Conservation (phyloP, 2,797 vertebrate genomes). For the Amphiprion clarkii region DNA sequence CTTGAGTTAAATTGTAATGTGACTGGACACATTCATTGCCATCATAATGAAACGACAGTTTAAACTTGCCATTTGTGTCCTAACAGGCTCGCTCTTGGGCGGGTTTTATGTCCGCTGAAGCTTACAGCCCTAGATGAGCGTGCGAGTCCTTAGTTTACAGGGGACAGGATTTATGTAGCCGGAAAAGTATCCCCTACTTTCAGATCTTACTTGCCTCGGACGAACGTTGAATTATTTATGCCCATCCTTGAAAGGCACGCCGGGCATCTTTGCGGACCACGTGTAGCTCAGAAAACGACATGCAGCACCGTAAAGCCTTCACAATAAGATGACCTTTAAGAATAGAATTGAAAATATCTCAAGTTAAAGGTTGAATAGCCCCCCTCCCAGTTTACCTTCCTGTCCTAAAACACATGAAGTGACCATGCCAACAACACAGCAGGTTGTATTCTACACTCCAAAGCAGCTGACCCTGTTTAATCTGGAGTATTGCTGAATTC, state of each 20-base stretch:
- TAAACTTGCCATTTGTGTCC: neutral
- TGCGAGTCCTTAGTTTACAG: neutral
- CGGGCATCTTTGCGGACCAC: conserved; percentile 39
- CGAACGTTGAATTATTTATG: conserved; percentile 73
- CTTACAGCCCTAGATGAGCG: neutral
- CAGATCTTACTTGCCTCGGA: conserved; percentile 39
- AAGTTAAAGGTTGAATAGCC: conserved; percentile 33
- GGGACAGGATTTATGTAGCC: conserved; percentile 12
- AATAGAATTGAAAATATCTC: conserved; percentile 18
- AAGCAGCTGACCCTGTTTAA: conserved; percentile 17
- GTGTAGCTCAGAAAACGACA: conserved; percentile 45
- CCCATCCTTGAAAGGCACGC: conserved; percentile 55
- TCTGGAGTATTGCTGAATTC: neutral
- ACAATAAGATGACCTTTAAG: conserved; percentile 60
- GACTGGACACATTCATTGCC: no score
- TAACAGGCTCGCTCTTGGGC: neutral
- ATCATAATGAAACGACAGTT: neutral
- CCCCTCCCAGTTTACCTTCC: neutral
- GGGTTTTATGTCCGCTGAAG: neutral
- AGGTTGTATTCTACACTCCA: neutral
- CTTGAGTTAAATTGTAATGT: neutral
- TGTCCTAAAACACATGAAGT: conserved; percentile 4
- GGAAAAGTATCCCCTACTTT: conserved; percentile 36
- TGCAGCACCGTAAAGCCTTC: conserved; percentile 47
- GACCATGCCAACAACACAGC: conserved; percentile 5